A percentile compares a stretch with the other conserved stretches of the same genome.
Evolutionary conservation across 2,888 invertebrate genomes (phyloP).

Genomic region (Noctua comes): DNA sequence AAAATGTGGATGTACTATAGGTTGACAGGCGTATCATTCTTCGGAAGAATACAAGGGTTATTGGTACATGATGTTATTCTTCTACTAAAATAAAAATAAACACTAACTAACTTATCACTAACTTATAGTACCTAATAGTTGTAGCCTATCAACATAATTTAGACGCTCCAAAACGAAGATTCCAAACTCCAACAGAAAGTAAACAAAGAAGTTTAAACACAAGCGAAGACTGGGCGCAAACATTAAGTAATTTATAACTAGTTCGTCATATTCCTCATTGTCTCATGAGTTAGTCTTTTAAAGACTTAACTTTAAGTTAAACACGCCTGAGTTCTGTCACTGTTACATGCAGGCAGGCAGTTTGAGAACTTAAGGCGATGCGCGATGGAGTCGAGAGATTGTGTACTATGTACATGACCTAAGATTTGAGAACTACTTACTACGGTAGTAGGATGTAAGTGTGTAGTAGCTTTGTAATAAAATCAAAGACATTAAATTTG

Average conservation of each 20-base stretch:
- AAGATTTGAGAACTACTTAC: too few species aligned
- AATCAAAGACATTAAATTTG: too few species aligned
- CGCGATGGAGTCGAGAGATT: not conserved
- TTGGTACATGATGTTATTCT: too few species aligned
- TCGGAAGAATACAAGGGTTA: too few species aligned
- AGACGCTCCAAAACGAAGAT: not conserved
- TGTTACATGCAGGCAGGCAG: not conserved
- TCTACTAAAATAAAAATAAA: too few species aligned
- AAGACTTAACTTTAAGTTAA: slow-evolving; percentile 26
- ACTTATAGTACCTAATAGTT: too few species aligned
- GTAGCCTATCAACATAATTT: too few species aligned
- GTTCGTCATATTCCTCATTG: slow-evolving; percentile 35
- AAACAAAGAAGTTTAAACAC: slow-evolving; percentile 29
- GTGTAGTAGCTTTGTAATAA: too few species aligned
- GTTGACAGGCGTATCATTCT: too few species aligned
- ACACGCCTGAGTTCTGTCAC: slow-evolving; percentile 24
- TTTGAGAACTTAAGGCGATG: not conserved
- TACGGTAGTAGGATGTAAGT: too few species aligned
- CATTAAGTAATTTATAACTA: slow-evolving; percentile 32
- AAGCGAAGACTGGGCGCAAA: slow-evolving; percentile 24
- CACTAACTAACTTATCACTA: too few species aligned
- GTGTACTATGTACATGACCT: not conserved
- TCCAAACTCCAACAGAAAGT: slow-evolving; percentile 18
- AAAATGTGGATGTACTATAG: too few species aligned
- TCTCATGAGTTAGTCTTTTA: slow-evolving; percentile 34